phyloP scores from a whole-genome alignment of 2,113 vertebrate species.

The Atlantisia rogersi region DNA sequence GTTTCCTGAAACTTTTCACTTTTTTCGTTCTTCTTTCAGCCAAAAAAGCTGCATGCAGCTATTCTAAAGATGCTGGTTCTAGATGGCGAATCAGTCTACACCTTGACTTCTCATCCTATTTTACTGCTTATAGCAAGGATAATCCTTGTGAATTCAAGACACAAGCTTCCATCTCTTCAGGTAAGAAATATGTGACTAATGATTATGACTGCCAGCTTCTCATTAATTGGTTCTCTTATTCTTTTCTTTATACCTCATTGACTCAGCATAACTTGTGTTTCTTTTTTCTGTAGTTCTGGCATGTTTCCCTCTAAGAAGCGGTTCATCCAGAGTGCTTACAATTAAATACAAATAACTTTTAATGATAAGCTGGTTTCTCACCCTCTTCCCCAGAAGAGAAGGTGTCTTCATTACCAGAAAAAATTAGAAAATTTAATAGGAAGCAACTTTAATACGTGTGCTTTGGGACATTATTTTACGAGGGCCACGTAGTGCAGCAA shows the following conservation, averaged over 20 bases:
- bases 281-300: neutral
- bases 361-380: neutral
- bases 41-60: slow-evolving; percentile 61
- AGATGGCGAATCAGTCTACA: slow-evolving; percentile 93
- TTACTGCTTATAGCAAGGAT: slow-evolving; percentile 86
- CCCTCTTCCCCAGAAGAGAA: neutral
- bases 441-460: neutral
- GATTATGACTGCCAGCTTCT: neutral
- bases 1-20: neutral
- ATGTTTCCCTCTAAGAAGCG: neutral
- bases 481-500: neutral
- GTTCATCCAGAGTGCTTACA: neutral
- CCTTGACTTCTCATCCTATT: slow-evolving; percentile 84
- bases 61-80: slow-evolving; percentile 82
- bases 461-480: neutral
- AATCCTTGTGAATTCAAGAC: slow-evolving; percentile 82
- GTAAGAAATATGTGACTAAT: slow-evolving; percentile 70
- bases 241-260: neutral
- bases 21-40: slow-evolving; percentile 59
- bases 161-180: slow-evolving; percentile 84
- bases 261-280: neutral
- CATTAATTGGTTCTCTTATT: neutral
- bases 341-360: neutral
- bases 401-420: neutral
- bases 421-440: neutral